These are phyloP conservation scores for Spongilla lacustris DNA, from an alignment of 37 sponge, comb jelly and placozoan genomes.

Conservation along the genomic window DNA sequence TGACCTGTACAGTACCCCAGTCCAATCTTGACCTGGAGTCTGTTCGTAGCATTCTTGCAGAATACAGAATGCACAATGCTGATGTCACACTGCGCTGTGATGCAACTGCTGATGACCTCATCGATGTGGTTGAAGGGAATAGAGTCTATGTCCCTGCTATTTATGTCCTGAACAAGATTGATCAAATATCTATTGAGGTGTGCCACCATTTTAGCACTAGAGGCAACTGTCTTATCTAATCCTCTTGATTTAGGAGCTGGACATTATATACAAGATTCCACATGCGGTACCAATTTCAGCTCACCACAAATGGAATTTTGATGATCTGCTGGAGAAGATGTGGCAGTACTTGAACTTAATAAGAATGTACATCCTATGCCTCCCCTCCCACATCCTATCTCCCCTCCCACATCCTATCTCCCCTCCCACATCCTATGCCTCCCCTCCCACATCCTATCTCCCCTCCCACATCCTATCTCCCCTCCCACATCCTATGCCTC, in stretches of 20 bases:
- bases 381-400: background rate
- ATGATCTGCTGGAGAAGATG: conserved; percentile 97
- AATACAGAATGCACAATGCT: conserved; percentile 97
- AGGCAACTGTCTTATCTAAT: background rate
- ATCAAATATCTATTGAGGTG: conserved; percentile 96
- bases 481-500: too few species aligned
- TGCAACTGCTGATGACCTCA: conserved; percentile 97
- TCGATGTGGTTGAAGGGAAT: conserved; percentile 97
- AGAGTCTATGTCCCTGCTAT: conserved; percentile 95
- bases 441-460: too few species aligned
- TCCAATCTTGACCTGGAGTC: conserved; percentile 78
- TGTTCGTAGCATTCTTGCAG: conserved; percentile 89
- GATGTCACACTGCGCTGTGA: conserved; percentile 94
- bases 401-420: background rate
- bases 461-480: background rate
- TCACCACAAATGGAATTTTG: conserved; percentile 99
- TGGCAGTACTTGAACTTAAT: conserved; percentile 93
- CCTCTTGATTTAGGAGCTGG: conserved; percentile 83
- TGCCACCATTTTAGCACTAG: background rate
- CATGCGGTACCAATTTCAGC: conserved; percentile 98
- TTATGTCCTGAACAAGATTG: conserved; percentile 98
- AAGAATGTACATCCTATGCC: conserved; percentile 70
- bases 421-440: background rate
- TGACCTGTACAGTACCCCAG: conserved; percentile 75
- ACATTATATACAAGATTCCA: conserved; percentile 97